Base-by-base conservation (phyloP, 2,113 vertebrate genomes). In the Bos javanicus region DNA sequence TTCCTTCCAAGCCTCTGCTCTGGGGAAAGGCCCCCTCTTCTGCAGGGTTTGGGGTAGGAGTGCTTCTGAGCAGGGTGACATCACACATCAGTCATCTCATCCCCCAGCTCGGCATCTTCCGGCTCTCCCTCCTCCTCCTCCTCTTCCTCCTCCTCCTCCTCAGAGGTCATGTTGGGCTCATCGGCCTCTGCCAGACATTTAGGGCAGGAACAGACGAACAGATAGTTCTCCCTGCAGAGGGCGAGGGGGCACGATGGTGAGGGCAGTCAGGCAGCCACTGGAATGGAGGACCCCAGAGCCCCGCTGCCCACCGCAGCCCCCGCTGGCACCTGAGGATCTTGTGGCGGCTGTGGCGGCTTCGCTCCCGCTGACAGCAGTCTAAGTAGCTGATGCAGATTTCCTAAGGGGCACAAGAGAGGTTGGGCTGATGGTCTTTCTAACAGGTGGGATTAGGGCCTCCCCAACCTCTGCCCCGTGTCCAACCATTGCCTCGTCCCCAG, bases 361-460 rank as follows among this genome's bases (percentile, higher is more conserved):
- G 98, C 84, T 99, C 99, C 83, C 99, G 98, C 98, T 99, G 99
- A 97, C 99, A 99, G 98, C 99, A 99, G 95, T 99, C 99, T 93
- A 99, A 96, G 62, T 99, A 99, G 98, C 99, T 99, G 99, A 99
- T 99, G 97, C 99, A 99, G 98, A 99, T 99, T 98, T 99, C 99
- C 99, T 99, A 98, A 78, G 3, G 60, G 92, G 97, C 80, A 96
- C 95, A 90, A 92, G 28, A n/a, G 87, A 91, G 33, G 43, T 1
- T 1, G 46, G n/a, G 39, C 4, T 59, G 17, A 78, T 3, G 6
- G 88, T 56, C 81, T 46, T 54, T 64, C 62, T 43, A n/a, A n/a
- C 28, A 46, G 7, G 60, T 17, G 94, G 50, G 26, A 81, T 23
- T 48, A 90, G 64, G 43, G 23, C 16, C 46, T 92, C 93, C 50